Base-by-base conservation (phyloP, 92 coral and sea anemone genomes). In the Palythoa grandis region DNA sequence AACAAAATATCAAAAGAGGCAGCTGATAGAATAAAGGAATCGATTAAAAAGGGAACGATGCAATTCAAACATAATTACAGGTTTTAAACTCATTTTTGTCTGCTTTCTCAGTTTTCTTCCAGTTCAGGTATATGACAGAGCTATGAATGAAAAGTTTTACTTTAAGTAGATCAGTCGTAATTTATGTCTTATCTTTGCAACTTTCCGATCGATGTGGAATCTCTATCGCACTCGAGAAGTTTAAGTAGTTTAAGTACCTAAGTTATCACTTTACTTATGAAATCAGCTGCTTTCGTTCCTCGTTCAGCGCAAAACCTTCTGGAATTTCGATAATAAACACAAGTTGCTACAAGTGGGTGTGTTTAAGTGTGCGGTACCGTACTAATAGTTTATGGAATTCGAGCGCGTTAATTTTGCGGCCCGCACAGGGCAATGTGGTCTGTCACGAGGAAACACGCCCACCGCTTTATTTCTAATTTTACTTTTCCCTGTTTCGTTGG, bases 1-100 rank as follows among this genome's bases (percentile, higher is more conserved):
- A 78, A 78, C 83, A 78, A 78, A 78, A 61, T 50, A 22, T 39
- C 61, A 37, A 78, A 78, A 17, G 29, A 78, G 22, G 35, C 83
- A 60, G 14, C 66, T 23, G 25, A 7, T 61, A 38, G 16, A 35
- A 16, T 11, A 53, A 12, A 38, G 35, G 16, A 5, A 17, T 78
- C 43, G 22, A 25, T 24, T 17, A 67, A 78, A 19, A 20, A 40
- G 29, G 58, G 85, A 66, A 66, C 22, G 63, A 65, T 20, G 8
- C 66, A 76, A 52, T 54, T 52, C 38, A 52, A 25, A 37, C 10
- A 4, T 15, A 20, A 76, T 53, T 14, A 52, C 57, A 47, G 5
- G 25, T 73, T 63, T 63, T 63, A 63, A 63, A n/a, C 25, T 3
- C 7, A 63, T 16, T 63, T 63, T 4, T 63, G 22, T 19, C 25